Percentiles rank a stretch among this genome's conserved stretches.
Conservation (phyloP, 2,113 vertebrate species). For the Hippoglossus stenolepis region DNA sequence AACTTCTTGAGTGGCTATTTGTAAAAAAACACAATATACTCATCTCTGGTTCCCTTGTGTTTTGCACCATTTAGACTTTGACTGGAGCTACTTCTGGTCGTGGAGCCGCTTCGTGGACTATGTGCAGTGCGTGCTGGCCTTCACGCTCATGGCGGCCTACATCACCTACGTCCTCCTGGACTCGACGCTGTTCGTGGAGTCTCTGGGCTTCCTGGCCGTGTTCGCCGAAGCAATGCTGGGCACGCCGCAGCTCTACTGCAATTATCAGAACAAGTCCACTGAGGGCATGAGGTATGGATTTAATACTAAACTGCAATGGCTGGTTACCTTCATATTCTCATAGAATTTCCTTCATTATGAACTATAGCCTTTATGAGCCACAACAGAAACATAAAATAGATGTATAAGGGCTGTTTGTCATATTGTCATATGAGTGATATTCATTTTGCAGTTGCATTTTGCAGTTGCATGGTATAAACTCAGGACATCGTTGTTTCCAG, state of each 20-base stretch:
- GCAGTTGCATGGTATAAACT: not conserved
- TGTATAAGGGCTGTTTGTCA: too few species aligned
- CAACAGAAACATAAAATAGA: too few species aligned
- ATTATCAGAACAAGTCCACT: constrained; percentile 92
- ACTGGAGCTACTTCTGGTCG: constrained; percentile 93
- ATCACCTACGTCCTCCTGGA: constrained; percentile 95
- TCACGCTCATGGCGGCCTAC: constrained; percentile 89
- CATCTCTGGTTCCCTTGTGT: constrained; percentile 8
- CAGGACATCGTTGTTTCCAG: too few species aligned
- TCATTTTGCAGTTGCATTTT: too few species aligned
- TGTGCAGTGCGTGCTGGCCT: constrained; percentile 92
- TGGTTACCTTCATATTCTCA: not conserved
- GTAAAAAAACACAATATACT: not conserved
- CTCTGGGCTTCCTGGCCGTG: constrained; percentile 93
- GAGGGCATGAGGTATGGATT: constrained; percentile 93
- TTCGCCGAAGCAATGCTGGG: constrained; percentile 96
- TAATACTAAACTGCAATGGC: not conserved
- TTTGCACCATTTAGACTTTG: constrained; percentile 86
- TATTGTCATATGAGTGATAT: too few species aligned
- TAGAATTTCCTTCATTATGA: not conserved
- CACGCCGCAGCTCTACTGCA: constrained; percentile 93
- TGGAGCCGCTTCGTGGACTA: constrained; percentile 97
- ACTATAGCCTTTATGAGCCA: not conserved
- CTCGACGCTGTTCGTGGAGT: constrained; percentile 91
- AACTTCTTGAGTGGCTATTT: not conserved